phyloP scores from a whole-genome alignment of 2,797 vertebrate species.

The Hippoglossus hippoglossus region DNA sequence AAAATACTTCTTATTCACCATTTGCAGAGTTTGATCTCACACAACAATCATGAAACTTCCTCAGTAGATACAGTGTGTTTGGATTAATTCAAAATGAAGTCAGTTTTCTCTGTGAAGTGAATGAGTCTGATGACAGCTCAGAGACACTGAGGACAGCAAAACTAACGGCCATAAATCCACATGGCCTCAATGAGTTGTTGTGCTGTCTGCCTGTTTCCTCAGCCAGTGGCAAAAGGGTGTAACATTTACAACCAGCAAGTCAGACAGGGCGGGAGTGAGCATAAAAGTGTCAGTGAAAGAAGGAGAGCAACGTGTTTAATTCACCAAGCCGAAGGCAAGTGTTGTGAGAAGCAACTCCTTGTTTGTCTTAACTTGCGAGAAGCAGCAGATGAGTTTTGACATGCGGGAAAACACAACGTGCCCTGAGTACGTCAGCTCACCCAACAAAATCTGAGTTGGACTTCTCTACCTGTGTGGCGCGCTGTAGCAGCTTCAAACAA shows the following conservation, averaged over 20 bases:
- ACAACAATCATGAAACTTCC: no score
- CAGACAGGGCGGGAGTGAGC: conserved; percentile 21
- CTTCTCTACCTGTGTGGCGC: conserved; percentile 3
- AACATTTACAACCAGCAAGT: conserved; percentile 41
- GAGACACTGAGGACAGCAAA: neutral
- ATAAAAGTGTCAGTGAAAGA: conserved; percentile 10
- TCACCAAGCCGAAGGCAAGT: neutral
- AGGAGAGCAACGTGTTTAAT: neutral
- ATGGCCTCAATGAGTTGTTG: conserved; percentile 56
- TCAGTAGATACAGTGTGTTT: no score
- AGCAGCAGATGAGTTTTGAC: conserved; percentile 26
- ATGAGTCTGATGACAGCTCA: no score
- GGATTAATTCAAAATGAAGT: no score
- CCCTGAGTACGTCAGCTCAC: neutral
- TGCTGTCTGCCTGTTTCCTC: conserved; percentile 35
- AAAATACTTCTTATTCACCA: no score
- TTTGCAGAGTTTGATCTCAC: no score
- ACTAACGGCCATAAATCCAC: conserved; percentile 59
- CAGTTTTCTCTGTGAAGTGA: no score
- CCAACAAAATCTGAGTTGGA: neutral
- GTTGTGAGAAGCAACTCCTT: conserved; percentile 14
- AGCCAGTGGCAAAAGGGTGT: conserved; percentile 27
- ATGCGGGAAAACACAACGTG: neutral
- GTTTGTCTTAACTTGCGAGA: conserved; percentile 12
- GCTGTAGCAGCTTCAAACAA: conserved; percentile 26